Evolutionary conservation across 2,888 invertebrate genomes (phyloP).

Genomic region (Atrina japonica): DNA sequence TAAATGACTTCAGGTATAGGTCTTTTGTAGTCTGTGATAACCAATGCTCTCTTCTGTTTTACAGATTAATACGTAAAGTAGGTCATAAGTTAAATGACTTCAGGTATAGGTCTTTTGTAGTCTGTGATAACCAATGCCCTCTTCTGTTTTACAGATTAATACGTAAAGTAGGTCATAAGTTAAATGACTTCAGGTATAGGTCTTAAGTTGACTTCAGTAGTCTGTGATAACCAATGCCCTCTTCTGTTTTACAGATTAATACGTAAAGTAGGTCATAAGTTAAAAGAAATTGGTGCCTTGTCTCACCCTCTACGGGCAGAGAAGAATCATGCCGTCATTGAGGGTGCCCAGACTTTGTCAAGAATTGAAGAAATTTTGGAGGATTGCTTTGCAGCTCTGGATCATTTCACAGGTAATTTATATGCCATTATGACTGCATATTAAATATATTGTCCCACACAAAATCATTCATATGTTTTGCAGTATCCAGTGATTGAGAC

Average conservation of each 20-base stretch:
- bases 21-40: too few species aligned
- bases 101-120: too few species aligned
- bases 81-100: too few species aligned
- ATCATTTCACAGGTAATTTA: constrained; percentile 75
- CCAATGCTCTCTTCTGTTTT: too few species aligned
- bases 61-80: constrained; percentile 71
- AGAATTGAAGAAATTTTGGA: constrained; percentile 78
- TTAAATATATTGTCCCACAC: too few species aligned
- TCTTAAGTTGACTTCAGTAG: too few species aligned
- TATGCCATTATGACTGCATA: too few species aligned
- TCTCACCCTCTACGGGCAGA: constrained; percentile 69
- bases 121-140: too few species aligned
- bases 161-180: constrained; percentile 71
- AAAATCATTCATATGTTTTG: too few species aligned
- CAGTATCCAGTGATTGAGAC: too few species aligned
- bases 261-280: constrained; percentile 71
- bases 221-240: too few species aligned
- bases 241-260: constrained; percentile 63
- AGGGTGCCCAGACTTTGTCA: constrained; percentile 73
- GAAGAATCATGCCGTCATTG: constrained; percentile 70
- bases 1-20: too few species aligned
- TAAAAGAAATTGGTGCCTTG: constrained; percentile 72
- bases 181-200: constrained; percentile 71
- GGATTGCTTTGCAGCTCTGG: constrained; percentile 75
- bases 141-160: constrained; percentile 68